Percentiles rank a stretch among this genome's conserved stretches.
phyloP scores from a whole-genome alignment of 1,140 invertebrate species.

The Drusus annulatus region DNA sequence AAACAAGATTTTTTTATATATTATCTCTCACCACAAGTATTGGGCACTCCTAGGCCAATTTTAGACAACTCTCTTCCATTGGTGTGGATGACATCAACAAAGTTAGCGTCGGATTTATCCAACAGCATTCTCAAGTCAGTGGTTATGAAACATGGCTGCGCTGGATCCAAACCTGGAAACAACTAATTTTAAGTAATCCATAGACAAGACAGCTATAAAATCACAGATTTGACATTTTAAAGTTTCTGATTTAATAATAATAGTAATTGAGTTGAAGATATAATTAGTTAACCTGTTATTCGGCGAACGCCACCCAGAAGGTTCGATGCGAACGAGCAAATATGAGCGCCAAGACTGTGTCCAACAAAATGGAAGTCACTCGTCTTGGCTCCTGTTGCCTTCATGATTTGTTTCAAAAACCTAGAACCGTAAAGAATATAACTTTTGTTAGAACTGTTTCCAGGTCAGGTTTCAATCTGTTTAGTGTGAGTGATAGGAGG shows the following conservation, averaged over 20 bases:
- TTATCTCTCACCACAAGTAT: constrained; percentile 67
- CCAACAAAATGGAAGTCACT: constrained; percentile 74
- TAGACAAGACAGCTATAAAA: not conserved
- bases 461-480: too few species aligned
- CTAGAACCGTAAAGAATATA: constrained; percentile 55
- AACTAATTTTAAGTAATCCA: not conserved
- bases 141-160: constrained; percentile 75
- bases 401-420: constrained; percentile 64
- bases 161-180: constrained; percentile 74
- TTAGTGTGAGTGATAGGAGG: too few species aligned
- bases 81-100: constrained; percentile 79
- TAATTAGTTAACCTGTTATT: constrained; percentile 66
- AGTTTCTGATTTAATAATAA: too few species aligned
- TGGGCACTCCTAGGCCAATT: constrained; percentile 73
- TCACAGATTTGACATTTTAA: too few species aligned
- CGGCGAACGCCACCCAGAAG: constrained; percentile 67
- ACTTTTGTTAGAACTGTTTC: too few species aligned
- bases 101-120: constrained; percentile 74
- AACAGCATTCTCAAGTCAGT: constrained; percentile 68
- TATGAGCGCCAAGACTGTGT: constrained; percentile 77
- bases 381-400: constrained; percentile 62
- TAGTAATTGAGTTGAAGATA: too few species aligned
- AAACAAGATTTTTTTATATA: not conserved
- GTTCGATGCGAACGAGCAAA: constrained; percentile 72
- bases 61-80: constrained; percentile 68